Evolutionary conservation across 2,888 invertebrate species (phyloP).

Genomic region (Nemapogon koenigi): DNA sequence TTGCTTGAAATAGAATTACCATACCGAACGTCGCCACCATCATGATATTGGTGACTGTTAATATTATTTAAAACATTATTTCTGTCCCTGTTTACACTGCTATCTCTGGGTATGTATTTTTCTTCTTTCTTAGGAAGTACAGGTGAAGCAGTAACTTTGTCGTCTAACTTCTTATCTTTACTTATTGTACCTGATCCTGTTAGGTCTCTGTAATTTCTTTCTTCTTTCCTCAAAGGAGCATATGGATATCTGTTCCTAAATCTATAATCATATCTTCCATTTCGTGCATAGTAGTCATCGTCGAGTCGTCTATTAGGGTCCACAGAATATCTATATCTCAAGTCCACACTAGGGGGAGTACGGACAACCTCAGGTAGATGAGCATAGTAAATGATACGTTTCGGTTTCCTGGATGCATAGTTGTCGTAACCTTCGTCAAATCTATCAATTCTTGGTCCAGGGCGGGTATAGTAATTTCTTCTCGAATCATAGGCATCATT

Average conservation of each 20-base stretch:
- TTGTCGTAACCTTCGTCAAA: constrained; percentile 50
- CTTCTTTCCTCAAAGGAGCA: constrained; percentile 48
- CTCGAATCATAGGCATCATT: constrained; percentile 46
- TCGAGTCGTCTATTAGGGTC: constrained; percentile 51
- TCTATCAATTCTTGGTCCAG: constrained; percentile 40
- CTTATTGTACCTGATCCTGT: constrained; percentile 40
- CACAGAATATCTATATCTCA: constrained; percentile 55
- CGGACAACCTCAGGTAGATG: constrained; percentile 73
- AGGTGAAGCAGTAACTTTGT: constrained; percentile 53
- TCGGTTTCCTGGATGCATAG: constrained; percentile 51
- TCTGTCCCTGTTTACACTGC: constrained; percentile 24
- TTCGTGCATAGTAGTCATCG: constrained; percentile 39
- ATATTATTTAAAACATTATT: constrained; percentile 46
- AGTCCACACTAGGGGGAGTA: constrained; percentile 64
- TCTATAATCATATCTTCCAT: constrained; percentile 51
- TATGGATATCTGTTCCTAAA: constrained; percentile 37
- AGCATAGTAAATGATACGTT: constrained; percentile 74
- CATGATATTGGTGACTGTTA: constrained; percentile 57
- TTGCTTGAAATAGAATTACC: constrained; percentile 41
- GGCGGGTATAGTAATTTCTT: constrained; percentile 21
- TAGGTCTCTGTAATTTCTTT: constrained; percentile 49
- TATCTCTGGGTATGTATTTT: constrained; percentile 21
- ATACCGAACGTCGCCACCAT: constrained; percentile 29
- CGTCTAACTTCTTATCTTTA: constrained; percentile 50
- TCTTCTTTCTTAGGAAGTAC: constrained; percentile 49